phyloP scores from a whole-genome alignment of 2,888 invertebrate genomes.

The Rotaria socialis region DNA sequence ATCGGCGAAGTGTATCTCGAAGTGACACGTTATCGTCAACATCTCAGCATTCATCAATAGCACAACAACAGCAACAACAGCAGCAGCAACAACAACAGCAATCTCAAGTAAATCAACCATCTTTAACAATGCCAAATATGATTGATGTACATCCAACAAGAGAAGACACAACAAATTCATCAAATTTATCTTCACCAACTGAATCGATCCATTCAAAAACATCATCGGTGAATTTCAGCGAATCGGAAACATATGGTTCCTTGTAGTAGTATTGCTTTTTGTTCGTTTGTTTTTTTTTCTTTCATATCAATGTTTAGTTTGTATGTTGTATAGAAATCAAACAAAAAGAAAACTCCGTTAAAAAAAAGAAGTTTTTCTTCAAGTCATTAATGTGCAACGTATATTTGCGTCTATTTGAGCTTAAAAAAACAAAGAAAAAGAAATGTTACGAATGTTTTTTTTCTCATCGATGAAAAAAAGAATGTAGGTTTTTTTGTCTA shows the following conservation, averaged over 20 bases:
- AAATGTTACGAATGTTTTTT: no score
- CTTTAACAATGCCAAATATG: background rate
- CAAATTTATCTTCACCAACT: conserved; percentile 25
- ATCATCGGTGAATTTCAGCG: conserved; percentile 24
- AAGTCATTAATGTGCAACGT: no score
- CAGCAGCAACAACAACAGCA: no score
- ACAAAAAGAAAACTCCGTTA: background rate
- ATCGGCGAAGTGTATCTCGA: conserved; percentile 72
- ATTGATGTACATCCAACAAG: background rate
- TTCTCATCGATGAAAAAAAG: background rate
- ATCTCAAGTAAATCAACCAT: background rate
- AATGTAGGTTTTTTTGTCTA: background rate
- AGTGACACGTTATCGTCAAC: background rate
- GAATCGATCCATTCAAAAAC: conserved; percentile 17
- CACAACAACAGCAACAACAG: no score
- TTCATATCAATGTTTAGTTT: conserved; percentile 26
- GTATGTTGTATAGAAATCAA: conserved; percentile 28
- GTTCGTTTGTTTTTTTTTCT: background rate
- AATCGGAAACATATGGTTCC: conserved; percentile 32
- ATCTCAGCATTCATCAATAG: background rate
- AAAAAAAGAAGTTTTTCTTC: background rate
- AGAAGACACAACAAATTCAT: conserved; percentile 11
- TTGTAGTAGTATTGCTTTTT: conserved; percentile 18
- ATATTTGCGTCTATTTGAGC: no score
- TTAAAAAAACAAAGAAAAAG: no score